These are phyloP conservation scores for Epirrhoe alternata DNA, from an alignment of 2,888 invertebrate species.

Conservation along the genomic window DNA sequence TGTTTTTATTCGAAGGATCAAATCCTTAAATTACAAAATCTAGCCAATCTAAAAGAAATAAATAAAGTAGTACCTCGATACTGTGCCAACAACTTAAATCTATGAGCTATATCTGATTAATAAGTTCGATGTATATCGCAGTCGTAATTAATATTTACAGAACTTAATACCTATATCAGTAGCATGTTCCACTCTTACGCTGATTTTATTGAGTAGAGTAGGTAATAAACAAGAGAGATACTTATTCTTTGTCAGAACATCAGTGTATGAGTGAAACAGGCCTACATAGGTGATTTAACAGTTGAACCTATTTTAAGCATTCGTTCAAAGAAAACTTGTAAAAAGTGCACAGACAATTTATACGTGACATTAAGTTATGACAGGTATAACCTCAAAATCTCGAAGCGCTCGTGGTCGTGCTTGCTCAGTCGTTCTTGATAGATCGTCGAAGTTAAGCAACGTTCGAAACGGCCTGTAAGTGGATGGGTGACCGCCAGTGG, in stretches of 20 bases:
- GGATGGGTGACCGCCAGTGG: too few species aligned
- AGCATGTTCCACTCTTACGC: not conserved
- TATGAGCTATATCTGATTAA: conserved; percentile 19
- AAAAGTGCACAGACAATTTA: not conserved
- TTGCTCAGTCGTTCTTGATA: too few species aligned
- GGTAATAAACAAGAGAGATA: too few species aligned
- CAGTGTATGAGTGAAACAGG: not conserved
- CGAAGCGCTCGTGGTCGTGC: too few species aligned
- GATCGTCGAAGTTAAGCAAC: too few species aligned
- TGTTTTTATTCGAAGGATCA: conserved; percentile 20
- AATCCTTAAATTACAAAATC: conserved; percentile 22
- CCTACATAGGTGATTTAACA: not conserved
- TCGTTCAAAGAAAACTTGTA: not conserved
- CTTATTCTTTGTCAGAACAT: not conserved
- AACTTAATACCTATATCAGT: conserved; percentile 5
- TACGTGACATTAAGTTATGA: too few species aligned
- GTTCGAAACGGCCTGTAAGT: too few species aligned
- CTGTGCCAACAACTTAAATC: conserved; percentile 10
- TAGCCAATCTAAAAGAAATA: conserved; percentile 32
- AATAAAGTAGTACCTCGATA: conserved; percentile 24
- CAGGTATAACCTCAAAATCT: too few species aligned
- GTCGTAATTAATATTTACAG: conserved; percentile 31
- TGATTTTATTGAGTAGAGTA: not conserved
- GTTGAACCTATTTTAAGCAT: not conserved
- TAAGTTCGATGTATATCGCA: conserved; percentile 24